Base-by-base conservation (phyloP, 2,113 vertebrate genomes). In the Chloebia gouldiae region DNA sequence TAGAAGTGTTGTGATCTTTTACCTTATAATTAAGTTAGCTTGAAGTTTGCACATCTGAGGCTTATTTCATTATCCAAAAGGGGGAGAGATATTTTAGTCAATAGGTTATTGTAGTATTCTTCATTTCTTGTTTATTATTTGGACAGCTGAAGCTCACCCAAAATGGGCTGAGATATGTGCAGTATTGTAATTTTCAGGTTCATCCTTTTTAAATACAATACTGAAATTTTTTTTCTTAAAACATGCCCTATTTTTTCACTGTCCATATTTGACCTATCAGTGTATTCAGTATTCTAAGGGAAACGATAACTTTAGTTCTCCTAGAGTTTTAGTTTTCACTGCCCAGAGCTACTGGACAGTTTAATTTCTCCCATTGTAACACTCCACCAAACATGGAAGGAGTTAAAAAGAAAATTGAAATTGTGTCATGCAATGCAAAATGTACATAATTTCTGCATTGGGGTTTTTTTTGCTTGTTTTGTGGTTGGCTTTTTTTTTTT, bases 401-500 rank as follows among this genome's bases (percentile, higher is more conserved):
- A 15, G 2, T 69, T 3, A 42, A 96, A 89, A 86, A 65, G 88
- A 39, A 9, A 2, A 28, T 45, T 35, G 18, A 45, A 44, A 72
- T 54, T 31, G 10, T 44, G 40, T 31, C 1, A 0, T 23, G 27
- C 4, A 30, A 6, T 49, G n/a, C 31, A 66, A 81, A 60, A 60
- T 51, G 13, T 31, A 59, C 14, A 4, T 40, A 23, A 60, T 72
- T 87, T 72, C 47, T 57, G 31, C 12, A 15, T 2, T 35, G 3
- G 11, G 2, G 1, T 6, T 13, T 35, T n/a, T 57, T 35, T 44
- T n/a, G 0, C 1, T 42, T 40, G 5, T 22, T 59, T 44, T 40
- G 24, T 59, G 4, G 5, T 7, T 53, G 15, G 7, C 2, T 19
- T 11, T n/a, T 3, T 25, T 60, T 39, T 39, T 39, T 39, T 39